Conservation (phyloP, 2,888 invertebrate species). For the Drosophila mimetica region DNA sequence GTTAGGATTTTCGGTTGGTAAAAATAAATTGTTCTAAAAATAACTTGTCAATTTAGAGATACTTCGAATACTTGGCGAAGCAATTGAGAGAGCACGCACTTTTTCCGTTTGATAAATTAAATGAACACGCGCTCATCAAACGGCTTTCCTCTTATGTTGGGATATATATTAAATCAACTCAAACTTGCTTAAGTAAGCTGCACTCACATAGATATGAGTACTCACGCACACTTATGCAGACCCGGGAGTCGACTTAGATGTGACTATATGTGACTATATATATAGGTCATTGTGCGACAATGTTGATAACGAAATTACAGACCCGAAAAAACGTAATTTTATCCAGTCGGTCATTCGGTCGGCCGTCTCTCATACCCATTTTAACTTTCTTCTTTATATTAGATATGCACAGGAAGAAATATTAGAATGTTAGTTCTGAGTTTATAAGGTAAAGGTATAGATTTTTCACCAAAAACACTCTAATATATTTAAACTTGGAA, state of each 20-base stretch:
- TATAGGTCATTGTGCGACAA: slow-evolving; percentile 64
- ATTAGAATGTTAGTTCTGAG: no score
- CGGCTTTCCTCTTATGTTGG: slow-evolving; percentile 16
- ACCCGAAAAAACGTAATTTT: slow-evolving; percentile 50
- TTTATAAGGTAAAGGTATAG: no score
- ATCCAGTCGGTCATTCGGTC: slow-evolving; percentile 27
- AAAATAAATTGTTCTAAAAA: slow-evolving; percentile 14
- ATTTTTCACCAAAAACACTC: no score
- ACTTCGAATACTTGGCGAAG: not conserved
- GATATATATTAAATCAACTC: slow-evolving; percentile 48
- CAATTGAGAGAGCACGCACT: slow-evolving; percentile 30
- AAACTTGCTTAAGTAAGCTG: slow-evolving; percentile 38
- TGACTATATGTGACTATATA: slow-evolving; percentile 33
- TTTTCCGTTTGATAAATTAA: slow-evolving; percentile 49
- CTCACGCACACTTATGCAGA: slow-evolving; percentile 5
- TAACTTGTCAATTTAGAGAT: not conserved
- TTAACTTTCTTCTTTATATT: slow-evolving; percentile 2
- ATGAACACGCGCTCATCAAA: slow-evolving; percentile 53
- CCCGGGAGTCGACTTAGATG: not conserved
- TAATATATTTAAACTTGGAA: no score
- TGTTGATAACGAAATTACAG: slow-evolving; percentile 60
- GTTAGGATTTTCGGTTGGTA: not conserved
- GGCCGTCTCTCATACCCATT: not conserved
- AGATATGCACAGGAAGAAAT: not conserved
- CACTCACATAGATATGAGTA: slow-evolving; percentile 18